Percentiles rank a stretch among this genome's conserved stretches.
These are phyloP conservation scores for Chionis minor DNA, from an alignment of 2,113 vertebrate genomes.

Conservation along the genomic window DNA sequence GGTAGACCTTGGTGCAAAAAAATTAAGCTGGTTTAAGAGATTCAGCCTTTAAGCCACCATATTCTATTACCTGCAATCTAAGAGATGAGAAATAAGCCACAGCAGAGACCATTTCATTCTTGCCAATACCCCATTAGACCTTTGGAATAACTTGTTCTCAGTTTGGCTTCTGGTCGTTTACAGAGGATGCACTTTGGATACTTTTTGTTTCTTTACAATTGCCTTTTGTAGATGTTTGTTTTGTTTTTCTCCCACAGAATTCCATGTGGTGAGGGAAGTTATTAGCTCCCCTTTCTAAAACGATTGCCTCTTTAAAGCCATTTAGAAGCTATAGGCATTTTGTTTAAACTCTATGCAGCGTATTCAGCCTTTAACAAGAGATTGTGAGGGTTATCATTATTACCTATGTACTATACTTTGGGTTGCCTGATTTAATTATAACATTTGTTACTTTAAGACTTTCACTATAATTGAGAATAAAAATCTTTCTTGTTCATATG, in stretches of 20 bases:
- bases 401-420: neutral
- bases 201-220: neutral
- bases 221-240: neutral
- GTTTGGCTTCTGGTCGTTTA: neutral
- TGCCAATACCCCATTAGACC: neutral
- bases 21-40: neutral
- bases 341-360: neutral
- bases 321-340: neutral
- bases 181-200: neutral
- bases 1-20: neutral
- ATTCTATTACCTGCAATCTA: neutral
- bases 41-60: neutral
- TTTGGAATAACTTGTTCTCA: neutral
- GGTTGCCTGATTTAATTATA: neutral
- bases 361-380: neutral
- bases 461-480: neutral
- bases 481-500: neutral
- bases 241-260: neutral
- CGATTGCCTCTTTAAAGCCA: neutral
- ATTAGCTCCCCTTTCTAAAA: neutral
- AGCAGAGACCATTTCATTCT: neutral
- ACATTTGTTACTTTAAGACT: neutral
- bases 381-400: neutral
- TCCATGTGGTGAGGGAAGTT: neutral
- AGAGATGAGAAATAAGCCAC: neutral